These are phyloP conservation scores for Cotesia congregata DNA, from an alignment of 2,888 invertebrate species.

Conservation along the genomic window DNA sequence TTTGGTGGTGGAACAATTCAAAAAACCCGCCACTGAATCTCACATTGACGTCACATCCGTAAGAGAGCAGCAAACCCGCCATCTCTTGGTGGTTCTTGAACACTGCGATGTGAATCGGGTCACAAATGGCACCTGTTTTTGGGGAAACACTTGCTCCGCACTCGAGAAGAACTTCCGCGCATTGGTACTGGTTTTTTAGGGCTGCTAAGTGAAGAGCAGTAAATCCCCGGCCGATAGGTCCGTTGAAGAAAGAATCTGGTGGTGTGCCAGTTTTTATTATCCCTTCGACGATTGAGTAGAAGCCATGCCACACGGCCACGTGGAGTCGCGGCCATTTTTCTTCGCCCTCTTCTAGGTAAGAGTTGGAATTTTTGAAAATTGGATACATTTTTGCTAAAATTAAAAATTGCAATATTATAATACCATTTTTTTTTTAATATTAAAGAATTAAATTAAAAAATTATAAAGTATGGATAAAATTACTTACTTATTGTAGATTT, in stretches of 20 bases:
- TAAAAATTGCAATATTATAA: no score
- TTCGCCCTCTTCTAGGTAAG: no score
- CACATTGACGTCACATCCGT: not conserved
- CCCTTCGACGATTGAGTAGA: not conserved
- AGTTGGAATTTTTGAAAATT: no score
- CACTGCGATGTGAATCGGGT: not conserved
- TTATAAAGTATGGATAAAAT: no score
- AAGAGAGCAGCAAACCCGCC: not conserved
- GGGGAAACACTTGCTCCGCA: not conserved
- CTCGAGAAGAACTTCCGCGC: not conserved
- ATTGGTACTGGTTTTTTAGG: not conserved
- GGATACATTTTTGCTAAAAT: no score
- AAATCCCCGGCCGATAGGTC: not conserved
- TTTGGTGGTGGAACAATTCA: not conserved
- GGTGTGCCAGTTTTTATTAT: not conserved
- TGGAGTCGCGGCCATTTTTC: not conserved
- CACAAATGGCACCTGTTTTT: not conserved
- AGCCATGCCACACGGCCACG: not conserved
- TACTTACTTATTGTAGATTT: no score
- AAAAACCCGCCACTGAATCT: not conserved
- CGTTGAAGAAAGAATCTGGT: not conserved
- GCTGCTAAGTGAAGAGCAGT: not conserved
- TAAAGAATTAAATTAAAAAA: no score
- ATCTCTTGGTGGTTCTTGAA: not conserved
- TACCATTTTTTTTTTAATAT: no score